Evolutionary conservation across 1,140 invertebrate species (phyloP), one percentile per base, ranked within the genome.

Genomic region (Eupristina koningsbergeri): DNA sequence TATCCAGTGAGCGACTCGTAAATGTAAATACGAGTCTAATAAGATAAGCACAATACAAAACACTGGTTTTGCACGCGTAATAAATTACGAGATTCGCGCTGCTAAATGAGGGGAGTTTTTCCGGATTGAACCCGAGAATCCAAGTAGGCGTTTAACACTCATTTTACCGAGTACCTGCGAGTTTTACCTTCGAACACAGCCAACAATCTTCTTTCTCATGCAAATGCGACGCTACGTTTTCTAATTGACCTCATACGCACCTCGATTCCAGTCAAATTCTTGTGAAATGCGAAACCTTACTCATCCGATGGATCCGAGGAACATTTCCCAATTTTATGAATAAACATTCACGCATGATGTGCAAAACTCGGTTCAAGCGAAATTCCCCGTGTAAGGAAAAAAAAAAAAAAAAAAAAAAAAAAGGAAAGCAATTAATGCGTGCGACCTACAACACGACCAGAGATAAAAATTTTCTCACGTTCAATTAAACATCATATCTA

Each of bases 391-490:
- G n/a, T n/a, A n/a, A n/a, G n/a, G n/a, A n/a, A n/a, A n/a, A n/a
- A n/a, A n/a, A n/a, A n/a, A n/a, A n/a, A n/a, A n/a, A n/a, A n/a
- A n/a, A n/a, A n/a, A n/a, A n/a, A n/a, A n/a, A n/a, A n/a, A n/a
- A n/a, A n/a, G n/a, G n/a, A n/a, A n/a, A n/a, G n/a, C n/a, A n/a
- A n/a, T n/a, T n/a, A n/a, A n/a, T n/a, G n/a, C n/a, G n/a, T n/a
- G n/a, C n/a, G n/a, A n/a, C n/a, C n/a, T n/a, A n/a, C n/a, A n/a
- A n/a, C n/a, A n/a, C n/a, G n/a, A n/a, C n/a, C n/a, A n/a, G n/a
- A n/a, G 64, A 73, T 69, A 69, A 34, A 19, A 47, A 3, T 53
- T 63, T 82, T 82, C 80, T 76, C 80, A 82, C 80, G 69, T 76
- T 75, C 26, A 31, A 17, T 29, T 67, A 82, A 81, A 50, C 73